Base-by-base conservation (phyloP, 1,140 invertebrate species). In the Drusus annulatus region DNA sequence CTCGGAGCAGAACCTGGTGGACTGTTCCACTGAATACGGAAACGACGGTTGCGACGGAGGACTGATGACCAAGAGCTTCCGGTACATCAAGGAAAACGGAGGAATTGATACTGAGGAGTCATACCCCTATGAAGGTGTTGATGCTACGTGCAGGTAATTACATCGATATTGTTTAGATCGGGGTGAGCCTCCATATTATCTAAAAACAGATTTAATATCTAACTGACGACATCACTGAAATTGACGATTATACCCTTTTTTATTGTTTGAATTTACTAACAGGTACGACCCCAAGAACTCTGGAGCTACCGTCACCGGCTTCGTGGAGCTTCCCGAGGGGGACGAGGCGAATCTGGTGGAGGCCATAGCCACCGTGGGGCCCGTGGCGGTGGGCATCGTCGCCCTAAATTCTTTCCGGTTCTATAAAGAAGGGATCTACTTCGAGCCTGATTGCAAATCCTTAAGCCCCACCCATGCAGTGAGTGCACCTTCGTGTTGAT, bases 21-120 rank as follows among this genome's bases (percentile, higher is more conserved):
- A 99, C 90, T 99, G 98, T 86, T 98, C 97, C 1, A 84, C 85
- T 0, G 92, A 92, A 76, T 98, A 96, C 86, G 98, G 97, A 13
- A 99, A 99, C 90, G 93, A 98, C 87, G 98, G 98, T 54, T 99
- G 98, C 89, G 93, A 96, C 84, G 98, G 98, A 84, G 98, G 98
- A 78, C 90, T 98, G 17, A 98, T 98, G 97, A 96, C 98, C 89
- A 91, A 95, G 83, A 96, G 96, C 60, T 98, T 98, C 91, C 90
- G 94, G 83, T 99, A 99, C 88, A 94, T 99, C 84, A 96, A 94
- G 87, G 93, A 95, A 54, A 99, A 99, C 86, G 86, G 86, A 25
- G 95, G 95, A 71, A 92, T 99, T 80, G 98, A 99, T 88, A 99
- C 97, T 6, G 98, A 99, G 89, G 90, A 91, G 28, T 92, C 92